Percentiles rank a stretch among this genome's conserved stretches.
These are phyloP conservation scores for Pedionomus torquatus DNA, from an alignment of 2,113 vertebrate species.

Conservation along the genomic window DNA sequence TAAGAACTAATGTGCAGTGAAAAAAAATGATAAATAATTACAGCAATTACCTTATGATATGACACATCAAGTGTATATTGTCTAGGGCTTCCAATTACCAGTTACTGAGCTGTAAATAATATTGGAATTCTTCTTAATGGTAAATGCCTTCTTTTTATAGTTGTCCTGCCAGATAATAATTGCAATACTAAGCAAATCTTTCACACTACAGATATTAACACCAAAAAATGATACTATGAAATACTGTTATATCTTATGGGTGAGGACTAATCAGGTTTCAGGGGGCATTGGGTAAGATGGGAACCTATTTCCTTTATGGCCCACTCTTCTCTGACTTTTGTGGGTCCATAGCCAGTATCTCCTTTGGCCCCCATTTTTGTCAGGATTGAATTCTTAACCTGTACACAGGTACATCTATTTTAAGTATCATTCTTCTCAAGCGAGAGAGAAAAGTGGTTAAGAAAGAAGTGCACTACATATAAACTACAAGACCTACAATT, in stretches of 20 bases:
- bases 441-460: background rate
- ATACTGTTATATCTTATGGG: background rate
- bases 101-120: background rate
- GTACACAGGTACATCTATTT: background rate
- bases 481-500: background rate
- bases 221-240: background rate
- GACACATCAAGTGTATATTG: background rate
- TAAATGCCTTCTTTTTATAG: background rate
- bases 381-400: background rate
- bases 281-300: background rate
- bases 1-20: background rate
- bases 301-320: background rate
- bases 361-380: background rate
- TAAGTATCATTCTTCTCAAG: background rate
- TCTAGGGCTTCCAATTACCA: background rate
- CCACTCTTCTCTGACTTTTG: background rate
- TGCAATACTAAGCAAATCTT: background rate
- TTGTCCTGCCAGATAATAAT: background rate
- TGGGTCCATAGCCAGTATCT: background rate
- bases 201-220: background rate
- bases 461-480: background rate
- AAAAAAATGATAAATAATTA: conserved; percentile 38
- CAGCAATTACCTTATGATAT: background rate
- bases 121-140: background rate
- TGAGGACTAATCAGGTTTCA: background rate